Base-by-base conservation (phyloP, 2,888 invertebrate species). In the Charanyca ferruginea region DNA sequence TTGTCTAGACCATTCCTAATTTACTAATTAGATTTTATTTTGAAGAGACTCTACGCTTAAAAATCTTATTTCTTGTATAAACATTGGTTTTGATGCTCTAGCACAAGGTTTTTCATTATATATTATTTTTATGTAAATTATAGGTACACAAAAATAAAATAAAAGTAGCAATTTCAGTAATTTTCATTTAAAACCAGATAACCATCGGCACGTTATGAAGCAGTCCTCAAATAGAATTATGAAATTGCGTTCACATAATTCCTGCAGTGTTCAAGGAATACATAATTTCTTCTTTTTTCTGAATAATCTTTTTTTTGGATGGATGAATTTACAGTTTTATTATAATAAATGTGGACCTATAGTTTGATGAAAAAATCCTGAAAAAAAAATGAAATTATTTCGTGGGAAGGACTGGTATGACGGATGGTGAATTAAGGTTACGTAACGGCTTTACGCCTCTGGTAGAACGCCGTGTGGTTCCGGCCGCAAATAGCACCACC, bases 201-300 rank as follows among this genome's bases (percentile, higher is more conserved):
- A 44, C 38, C 66, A 78, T 76, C 68, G 62, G 55, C 71, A 72
- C 75, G 77, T 76, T 69, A 69, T 77, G 65, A 70, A 80, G 64
- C 48, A 65, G 55, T 61, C 53, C 67, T 79, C 75, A 59, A 61
- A 74, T 70, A 76, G 74, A 83, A 80, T 76, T 22, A 76, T 77
- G 71, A 79, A 81, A 83, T 74, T 78, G 72, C 70, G 76, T 79
- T 77, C 62, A 80, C 64, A 59, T 69, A 59, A 57, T 67, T 73
- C 55, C 70, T 54, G 65, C 54, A 61, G 69, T 66, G 67, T 66
- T 66, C 48, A 54, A 23, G 22, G 55, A 61, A 66, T 76, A 72
- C 73, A 76, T 76, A 32, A 32, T 32, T 32, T 32, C 32, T 32
- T 72, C 47, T 63, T 75, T 70, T 75, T 68, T 60, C 23, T 62